phyloP scores from a whole-genome alignment of 35 echinoderm and acorn worm species.

The Apostichopus parvimensis region DNA sequence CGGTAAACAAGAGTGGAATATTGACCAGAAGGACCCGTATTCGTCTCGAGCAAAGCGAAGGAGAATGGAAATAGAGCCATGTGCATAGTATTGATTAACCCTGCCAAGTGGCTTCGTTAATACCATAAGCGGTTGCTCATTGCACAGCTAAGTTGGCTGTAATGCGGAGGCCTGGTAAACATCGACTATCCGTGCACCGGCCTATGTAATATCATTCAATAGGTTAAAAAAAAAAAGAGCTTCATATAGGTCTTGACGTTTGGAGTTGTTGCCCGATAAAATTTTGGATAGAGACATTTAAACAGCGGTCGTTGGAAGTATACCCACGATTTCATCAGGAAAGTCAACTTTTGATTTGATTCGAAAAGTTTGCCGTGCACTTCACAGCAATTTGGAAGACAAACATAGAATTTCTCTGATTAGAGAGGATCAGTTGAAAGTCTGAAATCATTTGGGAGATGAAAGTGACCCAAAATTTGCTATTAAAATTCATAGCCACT shows the following conservation, averaged over 20 bases:
- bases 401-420: not conserved
- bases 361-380: not conserved
- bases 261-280: not conserved
- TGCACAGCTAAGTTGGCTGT: not conserved
- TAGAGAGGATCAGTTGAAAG: not conserved
- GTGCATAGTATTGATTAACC: slow-evolving; percentile 28
- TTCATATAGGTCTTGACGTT: not conserved
- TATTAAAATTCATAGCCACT: not conserved
- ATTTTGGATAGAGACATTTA: not conserved
- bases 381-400: not conserved
- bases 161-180: slow-evolving; percentile 25
- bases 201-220: not conserved
- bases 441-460: not conserved
- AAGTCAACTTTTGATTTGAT: not conserved
- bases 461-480: not conserved
- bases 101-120: slow-evolving; percentile 30
- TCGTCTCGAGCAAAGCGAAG: not conserved
- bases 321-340: not conserved
- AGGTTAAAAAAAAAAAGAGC: too few relatives aligned
- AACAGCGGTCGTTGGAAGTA: too few relatives aligned
- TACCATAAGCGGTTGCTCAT: slow-evolving; percentile 15
- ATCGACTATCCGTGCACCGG: not conserved
- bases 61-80: not conserved
- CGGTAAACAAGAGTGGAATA: not conserved
- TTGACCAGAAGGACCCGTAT: slow-evolving; percentile 21